Evolutionary conservation across 2,888 invertebrate genomes (phyloP), one percentile per base, ranked within the genome.

Genomic region (Aphidoletes aphidimyza): DNA sequence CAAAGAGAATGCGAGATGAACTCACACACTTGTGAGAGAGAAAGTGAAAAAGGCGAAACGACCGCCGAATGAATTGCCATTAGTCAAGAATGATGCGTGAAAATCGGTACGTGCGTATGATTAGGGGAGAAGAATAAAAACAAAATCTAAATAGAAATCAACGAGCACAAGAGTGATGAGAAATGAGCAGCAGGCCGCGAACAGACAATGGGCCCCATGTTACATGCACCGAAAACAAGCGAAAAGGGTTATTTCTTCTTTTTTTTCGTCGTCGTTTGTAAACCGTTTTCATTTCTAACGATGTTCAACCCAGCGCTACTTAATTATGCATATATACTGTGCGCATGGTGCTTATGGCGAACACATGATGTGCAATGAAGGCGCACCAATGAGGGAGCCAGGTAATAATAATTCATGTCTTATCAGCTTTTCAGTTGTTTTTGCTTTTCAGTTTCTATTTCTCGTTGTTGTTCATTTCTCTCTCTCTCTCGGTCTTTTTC

Each of bases 361-460:
- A 81, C 81, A 81, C 81, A 69, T 69, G 69, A 69, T 69, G n/a
- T n/a, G 69, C 69, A 69, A 69, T 69, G 69, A 30, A 47, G 14
- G 69, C n/a, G n/a, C 69, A 69, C 69, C 69, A 69, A 69, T 69
- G 69, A 69, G 69, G 37, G 81, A 81, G 37, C 37, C 81, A 81
- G 81, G 81, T 83, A 30, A 83, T 42, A 83, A 83, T 83, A 83
- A 45, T 83, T 83, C 83, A 83, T 45, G 26, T 42, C 83, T 83
- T 83, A 83, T 83, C 83, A 83, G 42, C 42, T 83, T 83, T 37
- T 69, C 30, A 69, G 69, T 69, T 69, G 69, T 69, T 69, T 69
- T 69, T 81, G 36, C 37, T 37, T 81, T 81, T 37, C 81, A 81
- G 37, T 81, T 81, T 81, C 81, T 81, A 81, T 81, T 81, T 81